phyloP scores from a whole-genome alignment of 2,888 invertebrate species.

The Eupithecia insigniata region DNA sequence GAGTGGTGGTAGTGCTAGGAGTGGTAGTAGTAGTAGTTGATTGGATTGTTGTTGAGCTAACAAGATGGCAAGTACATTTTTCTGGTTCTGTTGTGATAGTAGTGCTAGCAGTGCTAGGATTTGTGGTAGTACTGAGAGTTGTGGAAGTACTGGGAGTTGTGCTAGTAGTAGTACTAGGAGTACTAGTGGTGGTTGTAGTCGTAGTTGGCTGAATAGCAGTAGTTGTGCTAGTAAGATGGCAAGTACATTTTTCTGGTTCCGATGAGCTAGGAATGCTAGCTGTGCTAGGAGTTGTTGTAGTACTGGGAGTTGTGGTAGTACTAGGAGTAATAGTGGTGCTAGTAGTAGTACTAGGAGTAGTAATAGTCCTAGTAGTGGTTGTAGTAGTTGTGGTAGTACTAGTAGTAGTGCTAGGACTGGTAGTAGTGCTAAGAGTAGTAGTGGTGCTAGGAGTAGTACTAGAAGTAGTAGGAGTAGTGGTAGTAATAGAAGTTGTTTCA shows the following conservation, averaged over 20 bases:
- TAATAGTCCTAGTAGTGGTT: slow-evolving; percentile 14
- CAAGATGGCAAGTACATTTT: slow-evolving; percentile 1
- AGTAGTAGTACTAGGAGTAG: not conserved
- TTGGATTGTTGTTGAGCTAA: too few species aligned
- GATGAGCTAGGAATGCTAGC: not conserved
- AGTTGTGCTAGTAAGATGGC: not conserved
- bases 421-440: slow-evolving; percentile 6
- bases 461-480: not conserved
- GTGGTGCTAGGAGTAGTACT: slow-evolving; percentile 3
- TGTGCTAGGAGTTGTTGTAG: slow-evolving; percentile 8
- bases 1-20: not conserved
- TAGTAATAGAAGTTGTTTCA: not conserved
- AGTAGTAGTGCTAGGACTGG: not conserved
- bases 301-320: slow-evolving; percentile 7
- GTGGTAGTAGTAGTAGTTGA: not conserved
- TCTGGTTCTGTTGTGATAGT: slow-evolving; percentile 5
- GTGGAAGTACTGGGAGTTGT: not conserved
- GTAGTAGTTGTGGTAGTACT: not conserved
- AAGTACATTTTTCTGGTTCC: slow-evolving; percentile 11
- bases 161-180: not conserved
- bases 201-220: not conserved
- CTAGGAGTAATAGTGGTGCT: not conserved
- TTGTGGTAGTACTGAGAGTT: slow-evolving; percentile 13
- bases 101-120: not conserved
- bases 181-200: slow-evolving; percentile 4